Percentiles rank a stretch among this genome's conserved stretches.
Evolutionary conservation across 2,797 vertebrate species (phyloP).

Genomic region (Enteromius paludinosus): DNA sequence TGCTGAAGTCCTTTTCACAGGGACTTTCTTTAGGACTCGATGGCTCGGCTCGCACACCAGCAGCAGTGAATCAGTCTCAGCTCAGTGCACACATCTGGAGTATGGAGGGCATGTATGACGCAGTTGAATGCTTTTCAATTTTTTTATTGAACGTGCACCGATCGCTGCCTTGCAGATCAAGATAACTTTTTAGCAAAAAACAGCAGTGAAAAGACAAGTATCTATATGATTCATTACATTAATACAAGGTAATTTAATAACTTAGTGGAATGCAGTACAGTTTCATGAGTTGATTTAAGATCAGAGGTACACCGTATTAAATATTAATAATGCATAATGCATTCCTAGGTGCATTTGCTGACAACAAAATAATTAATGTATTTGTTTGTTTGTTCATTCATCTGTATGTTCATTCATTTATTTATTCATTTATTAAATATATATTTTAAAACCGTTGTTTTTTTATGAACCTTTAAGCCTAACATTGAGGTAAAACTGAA

Average conservation of each 20-base stretch:
- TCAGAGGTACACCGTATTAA: neutral
- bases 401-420: too few relatives aligned
- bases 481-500: neutral
- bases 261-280: neutral
- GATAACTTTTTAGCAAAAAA: neutral
- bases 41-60: constrained; percentile 6
- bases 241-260: neutral
- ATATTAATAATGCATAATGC: neutral
- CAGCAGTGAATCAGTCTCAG: constrained; percentile 19
- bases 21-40: constrained; percentile 1
- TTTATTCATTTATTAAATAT: neutral
- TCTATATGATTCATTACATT: neutral
- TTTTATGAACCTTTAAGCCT: neutral
- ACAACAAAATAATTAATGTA: neutral
- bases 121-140: neutral
- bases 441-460: neutral
- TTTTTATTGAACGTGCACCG: neutral
- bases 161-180: neutral
- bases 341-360: neutral
- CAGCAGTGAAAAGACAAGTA: neutral
- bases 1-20: constrained; percentile 7
- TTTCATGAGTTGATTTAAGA: neutral
- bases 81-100: constrained; percentile 22
- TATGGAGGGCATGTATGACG: constrained; percentile 7
- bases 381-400: too few relatives aligned